A percentile compares a stretch with the other conserved stretches of the same genome.
phyloP scores from a whole-genome alignment of 1,140 invertebrate species.

The Mycetomoellerius zeteki region DNA sequence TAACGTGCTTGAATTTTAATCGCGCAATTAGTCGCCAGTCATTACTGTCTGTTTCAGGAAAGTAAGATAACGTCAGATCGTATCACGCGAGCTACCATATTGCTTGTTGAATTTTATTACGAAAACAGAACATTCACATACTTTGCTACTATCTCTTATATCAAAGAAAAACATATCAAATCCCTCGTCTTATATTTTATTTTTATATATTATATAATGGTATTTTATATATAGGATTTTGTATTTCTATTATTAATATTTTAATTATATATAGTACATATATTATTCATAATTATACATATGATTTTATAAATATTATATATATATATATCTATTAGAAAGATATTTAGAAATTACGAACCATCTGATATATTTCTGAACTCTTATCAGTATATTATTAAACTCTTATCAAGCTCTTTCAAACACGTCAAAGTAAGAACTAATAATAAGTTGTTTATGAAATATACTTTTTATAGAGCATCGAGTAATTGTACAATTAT shows the following conservation, averaged over 20 bases:
- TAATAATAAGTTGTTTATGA: not conserved
- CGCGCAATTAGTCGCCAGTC: conserved; percentile 76
- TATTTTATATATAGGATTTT: conserved; percentile 1
- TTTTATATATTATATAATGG: conserved; percentile 1
- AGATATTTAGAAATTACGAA: not conserved
- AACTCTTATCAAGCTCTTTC: not conserved
- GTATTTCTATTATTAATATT: not conserved
- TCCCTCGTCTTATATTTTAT: not conserved
- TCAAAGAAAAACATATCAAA: not conserved
- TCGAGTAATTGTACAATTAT: not conserved
- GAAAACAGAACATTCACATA: conserved; percentile 53
- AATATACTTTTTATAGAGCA: not conserved
- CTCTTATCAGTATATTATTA: too few relatives aligned
- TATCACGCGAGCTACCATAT: conserved; percentile 65
- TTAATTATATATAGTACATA: not conserved
- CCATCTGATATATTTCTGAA: too few relatives aligned
- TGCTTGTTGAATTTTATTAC: conserved; percentile 79
- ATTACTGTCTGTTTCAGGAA: conserved; percentile 64
- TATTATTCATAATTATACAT: not conserved
- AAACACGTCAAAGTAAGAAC: not conserved
- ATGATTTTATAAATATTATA: too few relatives aligned
- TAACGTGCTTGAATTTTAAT: conserved; percentile 76
- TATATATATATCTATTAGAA: not conserved
- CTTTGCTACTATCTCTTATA: not conserved
- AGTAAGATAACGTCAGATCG: conserved; percentile 70